Conservation (phyloP, 1,140 invertebrate genomes). For the Wasmannia auropunctata region DNA sequence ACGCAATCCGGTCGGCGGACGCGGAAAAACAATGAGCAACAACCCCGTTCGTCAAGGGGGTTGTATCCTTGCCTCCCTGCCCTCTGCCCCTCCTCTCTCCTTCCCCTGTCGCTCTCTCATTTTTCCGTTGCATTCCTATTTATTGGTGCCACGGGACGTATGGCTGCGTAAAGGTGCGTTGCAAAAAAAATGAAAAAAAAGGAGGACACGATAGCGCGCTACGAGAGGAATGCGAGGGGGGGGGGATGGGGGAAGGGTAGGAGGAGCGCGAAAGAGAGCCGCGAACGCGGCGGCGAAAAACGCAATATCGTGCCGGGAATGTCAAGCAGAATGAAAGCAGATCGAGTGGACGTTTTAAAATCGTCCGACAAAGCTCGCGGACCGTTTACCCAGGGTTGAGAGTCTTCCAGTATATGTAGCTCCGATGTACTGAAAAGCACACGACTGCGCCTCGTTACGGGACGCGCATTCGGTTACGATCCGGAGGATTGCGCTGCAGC, state of each 20-base stretch:
- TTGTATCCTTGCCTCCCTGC: slow-evolving; percentile 25
- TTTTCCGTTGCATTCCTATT: slow-evolving; percentile 68
- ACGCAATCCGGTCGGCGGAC: slow-evolving; percentile 1
- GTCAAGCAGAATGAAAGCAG: slow-evolving; percentile 51
- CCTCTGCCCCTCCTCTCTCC: not conserved
- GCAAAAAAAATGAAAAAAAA: slow-evolving; percentile 15
- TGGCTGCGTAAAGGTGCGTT: slow-evolving; percentile 20
- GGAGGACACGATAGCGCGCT: not conserved
- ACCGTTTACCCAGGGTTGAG: slow-evolving; percentile 23
- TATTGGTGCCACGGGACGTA: slow-evolving; percentile 58
- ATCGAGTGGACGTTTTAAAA: slow-evolving; percentile 54
- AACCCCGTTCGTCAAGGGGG: slow-evolving; percentile 48
- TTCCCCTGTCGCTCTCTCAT: not conserved
- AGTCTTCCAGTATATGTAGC: slow-evolving; percentile 55
- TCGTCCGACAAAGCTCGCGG: slow-evolving; percentile 58
- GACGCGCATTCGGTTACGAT: not conserved
- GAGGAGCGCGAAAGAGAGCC: not conserved
- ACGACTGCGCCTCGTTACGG: slow-evolving; percentile 24
- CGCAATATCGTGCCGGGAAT: slow-evolving; percentile 64
- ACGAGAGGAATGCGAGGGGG: not conserved
- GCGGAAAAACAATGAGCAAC: slow-evolving; percentile 70
- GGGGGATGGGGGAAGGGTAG: not conserved
- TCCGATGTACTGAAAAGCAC: slow-evolving; percentile 51
- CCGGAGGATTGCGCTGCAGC: not conserved
- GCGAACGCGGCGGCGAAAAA: slow-evolving; percentile 36